Evolutionary conservation across 2,797 vertebrate species (phyloP).

Genomic region (Masticophis lateralis): DNA sequence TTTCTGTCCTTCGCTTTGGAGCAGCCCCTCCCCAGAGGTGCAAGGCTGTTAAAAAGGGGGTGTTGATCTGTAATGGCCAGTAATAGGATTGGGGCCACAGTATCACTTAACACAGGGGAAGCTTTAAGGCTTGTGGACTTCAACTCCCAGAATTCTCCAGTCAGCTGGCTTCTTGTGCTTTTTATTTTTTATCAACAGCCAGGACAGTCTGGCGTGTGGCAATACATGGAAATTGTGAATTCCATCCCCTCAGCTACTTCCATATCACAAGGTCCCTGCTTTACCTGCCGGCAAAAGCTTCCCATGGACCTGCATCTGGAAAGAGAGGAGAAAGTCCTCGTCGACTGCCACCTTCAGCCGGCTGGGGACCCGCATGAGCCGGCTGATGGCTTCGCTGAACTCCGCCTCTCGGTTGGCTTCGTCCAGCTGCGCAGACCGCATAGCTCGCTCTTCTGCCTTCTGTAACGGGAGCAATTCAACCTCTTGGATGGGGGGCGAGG

Average conservation of each 20-base stretch:
- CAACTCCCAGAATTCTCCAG: no score
- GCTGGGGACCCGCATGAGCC: slow-evolving; percentile 74
- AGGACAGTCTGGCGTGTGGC: neutral
- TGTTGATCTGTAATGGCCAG: neutral
- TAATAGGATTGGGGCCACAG: neutral
- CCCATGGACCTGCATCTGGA: slow-evolving; percentile 76
- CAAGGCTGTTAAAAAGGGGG: neutral
- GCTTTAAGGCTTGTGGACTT: no score
- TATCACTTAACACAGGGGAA: neutral
- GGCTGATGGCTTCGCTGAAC: slow-evolving; percentile 73
- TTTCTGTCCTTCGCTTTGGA: neutral
- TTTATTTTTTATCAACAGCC: neutral
- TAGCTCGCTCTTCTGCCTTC: slow-evolving; percentile 22
- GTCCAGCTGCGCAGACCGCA: slow-evolving; percentile 25
- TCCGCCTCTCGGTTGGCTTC: slow-evolving; percentile 45
- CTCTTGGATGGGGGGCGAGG: no score
- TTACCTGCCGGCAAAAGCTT: slow-evolving; percentile 75
- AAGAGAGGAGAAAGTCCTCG: slow-evolving; percentile 55
- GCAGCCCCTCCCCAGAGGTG: neutral
- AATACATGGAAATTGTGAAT: neutral
- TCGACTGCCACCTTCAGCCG: slow-evolving; percentile 65
- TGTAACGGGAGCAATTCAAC: neutral
- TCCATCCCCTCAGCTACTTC: neutral
- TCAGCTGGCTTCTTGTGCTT: neutral
- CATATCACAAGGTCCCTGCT: neutral